Conservation (phyloP, 2,797 vertebrate species). For the Champsocephalus esox region DNA sequence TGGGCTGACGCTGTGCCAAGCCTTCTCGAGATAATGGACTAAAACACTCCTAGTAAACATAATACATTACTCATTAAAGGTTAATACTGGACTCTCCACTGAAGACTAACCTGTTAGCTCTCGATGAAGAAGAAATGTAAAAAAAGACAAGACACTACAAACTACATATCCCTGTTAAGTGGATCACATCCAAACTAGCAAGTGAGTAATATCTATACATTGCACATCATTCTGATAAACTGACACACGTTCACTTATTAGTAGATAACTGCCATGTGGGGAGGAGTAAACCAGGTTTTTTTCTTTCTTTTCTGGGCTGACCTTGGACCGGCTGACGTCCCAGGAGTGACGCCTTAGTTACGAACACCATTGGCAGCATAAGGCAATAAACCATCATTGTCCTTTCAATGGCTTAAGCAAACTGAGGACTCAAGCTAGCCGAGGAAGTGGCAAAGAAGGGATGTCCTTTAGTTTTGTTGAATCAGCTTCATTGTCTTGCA, state of each 20-base stretch:
- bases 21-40: slow-evolving; percentile 65
- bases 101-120: slow-evolving; percentile 20
- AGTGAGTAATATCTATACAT: neutral
- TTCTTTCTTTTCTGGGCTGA: slow-evolving; percentile 64
- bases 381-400: slow-evolving; percentile 36
- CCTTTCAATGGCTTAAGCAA: slow-evolving; percentile 22
- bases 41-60: slow-evolving; percentile 23
- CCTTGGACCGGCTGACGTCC: slow-evolving; percentile 61
- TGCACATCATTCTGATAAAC: slow-evolving; percentile 10
- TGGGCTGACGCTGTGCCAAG: slow-evolving; percentile 47
- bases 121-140: slow-evolving; percentile 9
- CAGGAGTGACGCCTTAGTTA: slow-evolving; percentile 43
- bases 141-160: neutral
- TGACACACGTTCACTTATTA: neutral
- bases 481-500: slow-evolving; percentile 57
- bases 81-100: slow-evolving; percentile 67
- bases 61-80: slow-evolving; percentile 81
- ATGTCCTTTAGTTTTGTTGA: slow-evolving; percentile 55
- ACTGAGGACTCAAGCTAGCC: slow-evolving; percentile 21
- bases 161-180: neutral
- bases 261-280: slow-evolving; percentile 31
- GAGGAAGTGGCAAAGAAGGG: slow-evolving; percentile 27
- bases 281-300: slow-evolving; percentile 69
- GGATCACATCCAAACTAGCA: too few species aligned
- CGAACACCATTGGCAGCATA: slow-evolving; percentile 42